phyloP scores from a whole-genome alignment of 2,113 vertebrate genomes.

The Acrocephalus arundinaceus region DNA sequence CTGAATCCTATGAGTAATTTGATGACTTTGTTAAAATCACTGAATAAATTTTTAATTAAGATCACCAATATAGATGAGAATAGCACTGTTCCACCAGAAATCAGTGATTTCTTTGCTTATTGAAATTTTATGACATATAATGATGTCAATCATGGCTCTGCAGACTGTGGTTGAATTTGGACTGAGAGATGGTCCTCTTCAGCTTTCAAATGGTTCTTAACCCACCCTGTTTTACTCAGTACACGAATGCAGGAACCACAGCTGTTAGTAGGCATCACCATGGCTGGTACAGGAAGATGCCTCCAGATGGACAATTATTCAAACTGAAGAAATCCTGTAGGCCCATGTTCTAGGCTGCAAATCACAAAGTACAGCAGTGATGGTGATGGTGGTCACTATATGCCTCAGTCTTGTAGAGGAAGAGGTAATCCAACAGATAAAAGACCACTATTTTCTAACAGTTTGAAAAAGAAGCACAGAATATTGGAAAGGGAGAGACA shows the following conservation, averaged over 20 bases:
- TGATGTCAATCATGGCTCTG: not conserved
- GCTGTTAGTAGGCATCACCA: not conserved
- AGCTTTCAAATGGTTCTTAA: not conserved
- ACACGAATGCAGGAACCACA: accelerated
- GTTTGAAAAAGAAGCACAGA: not conserved
- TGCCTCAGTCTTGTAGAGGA: not conserved
- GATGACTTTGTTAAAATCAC: not conserved
- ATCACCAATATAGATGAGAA: not conserved
- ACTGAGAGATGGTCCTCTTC: not conserved
- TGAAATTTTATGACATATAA: not conserved
- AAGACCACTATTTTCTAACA: not conserved
- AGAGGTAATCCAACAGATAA: not conserved
- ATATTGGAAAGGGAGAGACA: not conserved
- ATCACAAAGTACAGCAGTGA: not conserved
- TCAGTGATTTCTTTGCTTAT: not conserved
- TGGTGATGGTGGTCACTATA: not conserved
- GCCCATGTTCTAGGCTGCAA: not conserved
- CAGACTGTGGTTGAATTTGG: not conserved
- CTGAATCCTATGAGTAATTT: not conserved
- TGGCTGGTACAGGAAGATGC: not conserved
- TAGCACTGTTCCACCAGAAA: not conserved
- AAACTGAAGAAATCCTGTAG: not conserved
- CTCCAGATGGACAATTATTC: not conserved
- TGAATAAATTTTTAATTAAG: not conserved
- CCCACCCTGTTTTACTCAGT: not conserved